Conservation (phyloP, 2,797 vertebrate genomes). For the Clamator glandarius region DNA sequence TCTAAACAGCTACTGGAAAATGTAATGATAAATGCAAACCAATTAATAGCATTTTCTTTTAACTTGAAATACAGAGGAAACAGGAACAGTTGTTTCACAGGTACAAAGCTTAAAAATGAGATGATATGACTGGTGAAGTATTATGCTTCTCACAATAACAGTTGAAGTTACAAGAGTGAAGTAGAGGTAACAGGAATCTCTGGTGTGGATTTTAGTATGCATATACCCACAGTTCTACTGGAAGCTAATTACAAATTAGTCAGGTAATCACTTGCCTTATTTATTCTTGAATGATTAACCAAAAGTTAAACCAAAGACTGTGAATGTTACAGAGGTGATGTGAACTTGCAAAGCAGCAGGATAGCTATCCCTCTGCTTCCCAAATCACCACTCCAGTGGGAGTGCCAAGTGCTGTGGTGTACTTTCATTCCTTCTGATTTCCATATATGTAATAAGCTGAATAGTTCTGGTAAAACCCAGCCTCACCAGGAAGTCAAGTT, state of each 20-base stretch:
- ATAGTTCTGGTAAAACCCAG: not conserved
- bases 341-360: not conserved
- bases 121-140: not conserved
- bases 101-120: not conserved
- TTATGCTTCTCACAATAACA: not conserved
- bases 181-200: not conserved
- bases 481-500: not conserved
- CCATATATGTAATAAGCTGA: not conserved
- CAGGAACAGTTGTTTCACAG: not conserved
- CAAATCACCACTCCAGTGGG: fast-evolving
- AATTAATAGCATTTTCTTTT: not conserved
- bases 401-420: not conserved
- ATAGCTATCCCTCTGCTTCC: not conserved
- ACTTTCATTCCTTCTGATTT: not conserved
- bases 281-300: not conserved
- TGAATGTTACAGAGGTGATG: not conserved
- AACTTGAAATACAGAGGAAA: not conserved
- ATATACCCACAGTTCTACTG: not conserved
- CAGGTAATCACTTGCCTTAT: not conserved
- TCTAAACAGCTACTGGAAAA: not conserved
- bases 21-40: not conserved
- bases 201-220: not conserved
- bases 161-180: not conserved
- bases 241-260: not conserved
- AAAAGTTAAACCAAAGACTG: not conserved